Evolutionary conservation across 1,140 invertebrate species (phyloP).

Genomic region (Apis laboriosa): DNA sequence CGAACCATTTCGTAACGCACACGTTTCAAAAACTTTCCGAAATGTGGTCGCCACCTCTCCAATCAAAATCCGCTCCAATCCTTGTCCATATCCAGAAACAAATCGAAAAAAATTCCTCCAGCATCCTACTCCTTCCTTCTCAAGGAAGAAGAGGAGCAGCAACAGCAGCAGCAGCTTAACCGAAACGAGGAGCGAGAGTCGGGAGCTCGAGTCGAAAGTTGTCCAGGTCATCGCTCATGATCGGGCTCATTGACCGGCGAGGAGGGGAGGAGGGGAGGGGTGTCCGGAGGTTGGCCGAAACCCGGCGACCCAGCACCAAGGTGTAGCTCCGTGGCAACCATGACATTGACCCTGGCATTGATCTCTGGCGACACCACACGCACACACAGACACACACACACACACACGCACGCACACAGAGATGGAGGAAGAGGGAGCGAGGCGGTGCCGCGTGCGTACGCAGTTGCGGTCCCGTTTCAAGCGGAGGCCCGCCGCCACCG

Average conservation of each 20-base stretch:
- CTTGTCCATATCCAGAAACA: too few species aligned
- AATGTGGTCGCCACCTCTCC: background rate
- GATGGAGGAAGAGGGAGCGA: background rate
- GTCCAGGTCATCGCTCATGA: constrained; percentile 27
- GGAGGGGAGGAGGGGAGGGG: background rate
- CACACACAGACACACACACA: background rate
- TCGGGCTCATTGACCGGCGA: constrained; percentile 8
- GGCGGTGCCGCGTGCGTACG: constrained; percentile 60
- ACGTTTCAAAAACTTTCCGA: background rate
- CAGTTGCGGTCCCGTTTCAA: constrained; percentile 62
- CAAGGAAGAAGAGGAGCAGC: too few species aligned
- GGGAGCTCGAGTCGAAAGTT: background rate
- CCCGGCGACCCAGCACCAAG: constrained; percentile 27
- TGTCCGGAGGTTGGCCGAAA: background rate
- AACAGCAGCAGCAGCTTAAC: too few species aligned
- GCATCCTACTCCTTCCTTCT: too few species aligned
- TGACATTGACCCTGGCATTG: constrained; percentile 80
- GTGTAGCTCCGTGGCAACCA: constrained; percentile 49
- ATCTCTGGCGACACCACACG: constrained; percentile 59
- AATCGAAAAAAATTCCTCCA: too few species aligned
- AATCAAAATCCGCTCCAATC: background rate
- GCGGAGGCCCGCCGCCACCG: background rate
- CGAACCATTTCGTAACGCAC: background rate
- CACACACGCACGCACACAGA: background rate
- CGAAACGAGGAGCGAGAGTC: background rate